Base-by-base conservation (phyloP, 2,797 vertebrate genomes). In the Typhlichthys subterraneus region DNA sequence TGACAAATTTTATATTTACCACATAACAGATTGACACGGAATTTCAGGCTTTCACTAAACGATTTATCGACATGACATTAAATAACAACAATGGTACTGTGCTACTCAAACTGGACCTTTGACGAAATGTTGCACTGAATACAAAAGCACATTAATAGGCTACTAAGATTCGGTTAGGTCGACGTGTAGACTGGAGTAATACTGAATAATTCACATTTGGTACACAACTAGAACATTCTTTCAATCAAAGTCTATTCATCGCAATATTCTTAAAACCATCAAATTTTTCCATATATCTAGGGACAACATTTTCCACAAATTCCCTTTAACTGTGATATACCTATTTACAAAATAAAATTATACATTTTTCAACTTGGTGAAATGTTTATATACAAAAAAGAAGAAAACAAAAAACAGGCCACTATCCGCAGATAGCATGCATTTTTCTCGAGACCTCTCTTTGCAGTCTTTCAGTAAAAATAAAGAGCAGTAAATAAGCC, bases 191-290 rank as follows among this genome's bases (percentile, higher is more conserved):
- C 96, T 95, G 96, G 93, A 95, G 94, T 96, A 95, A 96, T 98
- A 98, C 96, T 96, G 96, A 95, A 95, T 95, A 96, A 95, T 98
- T 99, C 97, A 99, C 97, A 99, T 99, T 98, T 98, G 96, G 95
- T 97, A 97, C 97, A 98, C 97, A 95, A 97, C 96, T 97, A 97
- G 94, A 95, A 97, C 97, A 97, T 97, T 96, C 97, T 93, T 94
- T 94, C 95, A 96, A 94, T 95, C 93, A 95, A 53, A 94, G 93
- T 95, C 96, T 96, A 95, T 95, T 94, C 94, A 94, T 95, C 94
- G 94, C 94, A 94, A 94, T 92, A 91, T 88, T 92, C 86, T 89
- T 91, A 89, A 88, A 93, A 88, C 92, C 91, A 89, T 94, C 85
- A 89, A 90, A 86, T 93, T 91, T 53, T 91, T 92, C 93, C 95